Evolutionary conservation across 2,888 invertebrate genomes (phyloP), one percentile per base, ranked within the genome.

Genomic region (Cabera pusaria): DNA sequence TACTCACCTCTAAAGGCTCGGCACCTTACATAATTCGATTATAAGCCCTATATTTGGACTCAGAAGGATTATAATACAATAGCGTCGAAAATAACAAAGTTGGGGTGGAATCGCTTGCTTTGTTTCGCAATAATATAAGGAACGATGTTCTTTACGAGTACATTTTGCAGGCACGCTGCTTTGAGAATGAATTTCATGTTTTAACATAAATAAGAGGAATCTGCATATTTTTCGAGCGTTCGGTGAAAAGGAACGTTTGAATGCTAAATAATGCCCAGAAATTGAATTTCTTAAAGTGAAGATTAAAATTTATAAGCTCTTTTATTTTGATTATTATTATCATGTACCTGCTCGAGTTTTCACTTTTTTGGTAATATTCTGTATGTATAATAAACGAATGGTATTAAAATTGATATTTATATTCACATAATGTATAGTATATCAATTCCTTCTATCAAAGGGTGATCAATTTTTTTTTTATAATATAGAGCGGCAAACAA

Each of bases 151-250:
- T 44, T 39, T 44, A 31, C 28, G 38, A 31, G 21, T 11, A 44
- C 33, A 38, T 44, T 44, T 38, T 27, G 26, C 33, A 28, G 20
- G 33, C 38, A 3, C 26, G 27, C 14, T 18, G 33, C 29, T 43
- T 38, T 33, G 36, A 18, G 25, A 36, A 36, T 11, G 41, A 36
- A 36, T 36, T 42, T 36, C 41, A 31, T 42, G 35, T 31, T 36
- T 36, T 42, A 42, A 42, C 41, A 36, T 42, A 42, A 42, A 42
- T 42, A 36, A 42, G 22, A 10, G 35, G 31, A 22, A 42, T 42
- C 22, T 42, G 41, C 41, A 42, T 42, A 35, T 36, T 36, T 42
- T 35, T 24, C 11, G 18, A 4, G n/a, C 9, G 34, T 12, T 25
- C 6, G 12, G 9, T 6, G 6, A 6, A 8, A 8, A 20, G 22